Evolutionary conservation across 2,113 vertebrate genomes (phyloP).

Genomic region (Phyllostomus discolor): DNA sequence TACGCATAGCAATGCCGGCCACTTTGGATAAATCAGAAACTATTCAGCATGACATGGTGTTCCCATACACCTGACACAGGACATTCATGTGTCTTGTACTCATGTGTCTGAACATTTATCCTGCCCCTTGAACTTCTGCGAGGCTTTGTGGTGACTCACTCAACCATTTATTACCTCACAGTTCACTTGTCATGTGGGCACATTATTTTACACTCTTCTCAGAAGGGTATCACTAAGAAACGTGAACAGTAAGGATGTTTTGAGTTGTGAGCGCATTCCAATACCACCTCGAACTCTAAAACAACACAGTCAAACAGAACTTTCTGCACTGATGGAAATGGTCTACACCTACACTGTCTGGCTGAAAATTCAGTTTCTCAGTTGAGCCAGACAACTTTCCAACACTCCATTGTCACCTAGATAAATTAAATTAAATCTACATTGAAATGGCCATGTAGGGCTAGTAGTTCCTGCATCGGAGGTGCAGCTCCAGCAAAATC

Average conservation of each 20-base stretch:
- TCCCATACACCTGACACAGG: not conserved
- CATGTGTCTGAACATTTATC: not conserved
- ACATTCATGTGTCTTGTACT: not conserved
- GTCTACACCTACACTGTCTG: not conserved
- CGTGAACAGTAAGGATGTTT: not conserved
- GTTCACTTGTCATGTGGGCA: not conserved
- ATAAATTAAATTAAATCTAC: not conserved
- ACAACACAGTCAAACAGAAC: not conserved
- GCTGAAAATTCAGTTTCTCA: not conserved
- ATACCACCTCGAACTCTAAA: not conserved
- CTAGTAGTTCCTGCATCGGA: not conserved
- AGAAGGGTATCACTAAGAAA: not conserved
- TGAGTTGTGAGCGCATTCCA: not conserved
- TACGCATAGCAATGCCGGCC: not conserved
- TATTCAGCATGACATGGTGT: not conserved
- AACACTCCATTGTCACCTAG: not conserved
- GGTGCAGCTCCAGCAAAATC: not conserved
- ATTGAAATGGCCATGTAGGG: not conserved
- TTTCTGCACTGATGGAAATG: not conserved
- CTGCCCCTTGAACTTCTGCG: not conserved
- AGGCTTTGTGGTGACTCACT: not conserved
- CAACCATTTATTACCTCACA: not conserved
- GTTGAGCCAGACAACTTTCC: not conserved
- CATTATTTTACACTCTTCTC: not conserved
- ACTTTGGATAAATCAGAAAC: not conserved